phyloP scores from a whole-genome alignment of 2,113 vertebrate genomes.

The Cyphomyrus discorhynchus region DNA sequence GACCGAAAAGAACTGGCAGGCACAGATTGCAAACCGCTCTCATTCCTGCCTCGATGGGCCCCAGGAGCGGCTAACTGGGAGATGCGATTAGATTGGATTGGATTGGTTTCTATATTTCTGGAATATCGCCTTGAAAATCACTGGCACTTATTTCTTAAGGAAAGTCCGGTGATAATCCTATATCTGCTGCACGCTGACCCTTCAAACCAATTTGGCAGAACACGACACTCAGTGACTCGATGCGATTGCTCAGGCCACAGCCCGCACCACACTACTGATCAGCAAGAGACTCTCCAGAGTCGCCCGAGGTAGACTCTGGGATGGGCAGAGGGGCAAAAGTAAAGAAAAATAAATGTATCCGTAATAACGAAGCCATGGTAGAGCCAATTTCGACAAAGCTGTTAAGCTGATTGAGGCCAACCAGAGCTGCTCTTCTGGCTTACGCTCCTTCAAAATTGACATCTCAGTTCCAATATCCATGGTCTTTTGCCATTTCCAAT shows the following conservation, averaged over 20 bases:
- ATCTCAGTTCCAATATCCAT: conserved; percentile 73
- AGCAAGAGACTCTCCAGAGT: conserved; percentile 31
- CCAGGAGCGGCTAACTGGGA: not conserved
- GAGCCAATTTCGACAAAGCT: conserved; percentile 72
- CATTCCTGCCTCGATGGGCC: not conserved
- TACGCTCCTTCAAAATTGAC: conserved; percentile 73
- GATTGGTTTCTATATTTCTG: not conserved
- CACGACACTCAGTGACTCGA: not conserved
- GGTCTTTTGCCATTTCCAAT: conserved; percentile 67
- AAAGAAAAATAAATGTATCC: conserved; percentile 17
- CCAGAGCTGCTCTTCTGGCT: conserved; percentile 73
- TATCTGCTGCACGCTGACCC: not conserved
- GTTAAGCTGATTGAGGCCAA: conserved; percentile 73
- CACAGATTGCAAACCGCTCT: not conserved
- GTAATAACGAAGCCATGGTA: conserved; percentile 42
- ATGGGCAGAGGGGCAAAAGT: not conserved
- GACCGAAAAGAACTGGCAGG: not conserved
- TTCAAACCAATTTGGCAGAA: not conserved
- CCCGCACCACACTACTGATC: conserved; percentile 34
- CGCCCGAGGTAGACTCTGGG: conserved; percentile 18
- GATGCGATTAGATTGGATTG: not conserved
- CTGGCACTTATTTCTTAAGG: not conserved
- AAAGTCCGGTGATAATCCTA: not conserved
- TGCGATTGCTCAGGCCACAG: conserved; percentile 7
- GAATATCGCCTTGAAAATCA: not conserved